Conservation (phyloP, 2,797 vertebrate genomes). For the Thunnus albacares region DNA sequence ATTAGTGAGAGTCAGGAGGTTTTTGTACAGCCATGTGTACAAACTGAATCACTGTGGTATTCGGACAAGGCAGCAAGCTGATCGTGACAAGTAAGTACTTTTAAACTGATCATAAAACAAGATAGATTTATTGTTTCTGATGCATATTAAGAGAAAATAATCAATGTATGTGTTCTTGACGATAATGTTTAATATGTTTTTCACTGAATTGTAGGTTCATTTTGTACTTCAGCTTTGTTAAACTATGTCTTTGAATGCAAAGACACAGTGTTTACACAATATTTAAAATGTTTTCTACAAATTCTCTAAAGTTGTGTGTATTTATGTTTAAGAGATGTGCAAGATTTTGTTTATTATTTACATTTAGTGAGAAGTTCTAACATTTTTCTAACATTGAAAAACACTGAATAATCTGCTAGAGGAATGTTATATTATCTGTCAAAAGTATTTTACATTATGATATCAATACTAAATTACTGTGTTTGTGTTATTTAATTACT, state of each 20-base stretch:
- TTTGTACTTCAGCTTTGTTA: neutral
- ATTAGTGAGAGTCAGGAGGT: conserved; percentile 62
- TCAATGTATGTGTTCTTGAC: neutral
- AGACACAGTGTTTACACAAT: neutral
- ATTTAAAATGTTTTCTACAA: neutral
- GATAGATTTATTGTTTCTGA: neutral
- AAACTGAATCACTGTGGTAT: conserved; percentile 82
- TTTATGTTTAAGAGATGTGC: too few species aligned
- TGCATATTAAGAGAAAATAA: neutral
- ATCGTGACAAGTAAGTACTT: conserved; percentile 69
- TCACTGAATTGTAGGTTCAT: neutral
- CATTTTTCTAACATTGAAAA: too few species aligned
- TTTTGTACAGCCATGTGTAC: conserved; percentile 70
- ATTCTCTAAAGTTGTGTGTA: too few species aligned
- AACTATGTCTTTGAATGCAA: neutral
- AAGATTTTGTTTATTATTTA: too few species aligned
- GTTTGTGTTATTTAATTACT: too few species aligned
- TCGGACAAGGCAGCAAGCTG: conserved; percentile 79
- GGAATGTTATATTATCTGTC: too few species aligned
- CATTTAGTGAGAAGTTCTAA: too few species aligned
- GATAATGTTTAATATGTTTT: neutral
- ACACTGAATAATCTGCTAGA: too few species aligned
- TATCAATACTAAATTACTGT: too few species aligned
- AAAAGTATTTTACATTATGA: too few species aligned
- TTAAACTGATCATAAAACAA: conserved; percentile 1